Base-by-base conservation (phyloP, 2,888 invertebrate genomes). In the Aspidiotus rigidus region DNA sequence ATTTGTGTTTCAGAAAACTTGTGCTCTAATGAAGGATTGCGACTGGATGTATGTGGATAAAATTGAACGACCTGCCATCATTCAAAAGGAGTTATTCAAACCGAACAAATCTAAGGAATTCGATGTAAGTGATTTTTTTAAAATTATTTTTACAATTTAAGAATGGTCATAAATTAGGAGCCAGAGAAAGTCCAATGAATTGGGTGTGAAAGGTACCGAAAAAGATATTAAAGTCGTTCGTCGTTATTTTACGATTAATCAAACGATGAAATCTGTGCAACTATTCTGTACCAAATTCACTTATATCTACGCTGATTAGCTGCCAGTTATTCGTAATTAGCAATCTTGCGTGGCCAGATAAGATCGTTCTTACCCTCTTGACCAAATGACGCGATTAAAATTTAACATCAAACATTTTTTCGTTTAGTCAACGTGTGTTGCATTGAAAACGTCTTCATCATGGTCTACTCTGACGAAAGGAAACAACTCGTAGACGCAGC, bases 21-120 rank as follows among this genome's bases (percentile, higher is more conserved):
- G 80, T 71, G 81, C 81, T 0, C 74, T 79, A 10, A 76, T 81
- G 0, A 82, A 83, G 72, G 82, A 83, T 72, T 77, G 81, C 17
- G 82, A 83, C 73, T 82, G 82, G 82, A 78, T 80, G 0, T 79
- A 79, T 60, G 82, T 83, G 13, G 79, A 81, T 0, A 74, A 78
- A 7, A 78, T 79, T 7, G 81, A 82, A 71, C 76, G 81, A 40
- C 81, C 82, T 7, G 59, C 67, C 8, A 67, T 67, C 17, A 59
- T 67, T n/a, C 39, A 59, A 7, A 59, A 40, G 39, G 67, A 67
- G 39, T 39, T 41, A 7, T 44, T 67, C 17, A 67, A 49, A 67
- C 67, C 67, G 0, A 49, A 17, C 42, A 42, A 44, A 28, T 59
- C 67, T 8, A 59, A 49, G 17, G 67, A 67, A 49, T 53, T 67